Evolutionary conservation across 2,113 vertebrate genomes (phyloP), one percentile per base, ranked within the genome.

Genomic region (Macroglossus sobrinus): DNA sequence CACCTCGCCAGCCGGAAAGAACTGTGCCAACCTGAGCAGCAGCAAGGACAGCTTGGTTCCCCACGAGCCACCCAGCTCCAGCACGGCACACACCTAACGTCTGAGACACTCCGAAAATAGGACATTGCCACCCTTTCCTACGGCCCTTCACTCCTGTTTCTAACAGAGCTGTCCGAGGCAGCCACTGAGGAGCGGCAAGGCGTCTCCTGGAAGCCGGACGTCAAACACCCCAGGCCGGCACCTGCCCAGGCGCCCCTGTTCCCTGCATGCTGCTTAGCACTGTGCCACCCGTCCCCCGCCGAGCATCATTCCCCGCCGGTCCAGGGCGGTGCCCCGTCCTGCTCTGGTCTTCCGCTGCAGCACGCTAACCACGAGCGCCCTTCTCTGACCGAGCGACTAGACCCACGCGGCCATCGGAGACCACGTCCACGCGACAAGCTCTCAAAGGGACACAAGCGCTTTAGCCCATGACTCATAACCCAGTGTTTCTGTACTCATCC

Each of bases 111-210:
- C 43, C 53, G 4, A 5, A 40, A 33, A 55, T 0, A 0, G 13
- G 38, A 72, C 0, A 0, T 19, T 21, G 2, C 7, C 38, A 22
- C 1, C 2, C 5, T 22, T 10, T 22, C 66, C 76, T 3, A 7
- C 4, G n/a, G 45, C 5, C 4, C 2, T 22, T 35, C n/a, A 11
- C 26, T 30, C 68, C 68, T 16, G 15, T 0, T 30, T 69, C 61
- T 19, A 40, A 55, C 33, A 38, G 28, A 28, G 4, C 3, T 10
- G 26, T 6, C 93, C 61, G 50, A 59, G 59, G 59, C 10, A 47
- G 2, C 38, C 28, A 9, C 22, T 22, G 3, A 3, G 1, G 63
- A n/a, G 35, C 24, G 66, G 43, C 55, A 21, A 75, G 45, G 43
- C 5, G 12, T 4, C 84, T 38, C 53, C 24, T 2, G 30, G 26